Base-by-base conservation (phyloP, 2,888 invertebrate species). In the Athrips mouffetella region DNA sequence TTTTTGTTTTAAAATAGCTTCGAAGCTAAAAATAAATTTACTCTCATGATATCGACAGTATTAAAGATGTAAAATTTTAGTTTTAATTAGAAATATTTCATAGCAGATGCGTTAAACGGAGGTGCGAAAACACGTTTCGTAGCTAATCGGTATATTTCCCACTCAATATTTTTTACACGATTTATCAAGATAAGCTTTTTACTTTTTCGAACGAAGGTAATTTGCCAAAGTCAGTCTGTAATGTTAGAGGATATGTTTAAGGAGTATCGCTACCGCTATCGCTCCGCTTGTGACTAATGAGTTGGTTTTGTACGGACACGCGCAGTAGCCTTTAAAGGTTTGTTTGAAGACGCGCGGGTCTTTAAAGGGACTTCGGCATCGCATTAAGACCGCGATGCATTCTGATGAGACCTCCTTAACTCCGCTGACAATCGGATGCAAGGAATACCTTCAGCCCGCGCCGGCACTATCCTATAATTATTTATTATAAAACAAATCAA, bases 241-340 rank as follows among this genome's bases (percentile, higher is more conserved):
- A 41, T 13, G 23, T 6, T 7, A 20, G 29, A 10, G n/a, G n/a
- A 44, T 55, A 49, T 58, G 58, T 58, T 52, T 55, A 47, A 48
- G 45, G 50, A 25, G 46, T 49, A 51, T 52, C 62, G 61, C 61
- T 59, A 53, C 50, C 61, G 57, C 59, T 60, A 62, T 61, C 68
- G 68, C 66, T 64, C 50, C 54, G 59, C 65, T 62, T 55, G 55
- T 62, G 60, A 60, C 60, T 59, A 55, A 57, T 49, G 48, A 55
- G 52, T 55, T 59, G 62, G 65, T 65, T 66, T 62, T 57, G 65
- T 60, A 55, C 60, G 53, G 65, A 71, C 69, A 71, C 70, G 69
- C 69, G 65, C 64, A 59, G 61, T 51, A 56, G 48, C 71, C 75
- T 62, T 73, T 71, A 67, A 75, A 66, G 70, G 73, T 48, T 59